A percentile compares a stretch with the other conserved stretches of the same genome.
phyloP scores from a whole-genome alignment of 2,888 invertebrate species.

The Acrobasis suavella region DNA sequence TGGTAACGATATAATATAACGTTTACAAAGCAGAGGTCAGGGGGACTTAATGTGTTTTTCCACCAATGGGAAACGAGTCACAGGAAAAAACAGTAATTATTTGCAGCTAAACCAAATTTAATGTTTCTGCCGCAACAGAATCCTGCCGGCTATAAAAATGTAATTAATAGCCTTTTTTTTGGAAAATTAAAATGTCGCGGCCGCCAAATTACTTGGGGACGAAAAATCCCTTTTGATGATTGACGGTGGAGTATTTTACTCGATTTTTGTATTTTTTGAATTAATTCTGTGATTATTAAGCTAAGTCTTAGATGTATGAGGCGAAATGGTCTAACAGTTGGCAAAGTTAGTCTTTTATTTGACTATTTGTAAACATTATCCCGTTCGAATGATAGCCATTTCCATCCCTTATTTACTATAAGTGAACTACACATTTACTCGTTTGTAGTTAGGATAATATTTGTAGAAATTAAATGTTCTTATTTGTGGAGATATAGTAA shows the following conservation, averaged over 20 bases:
- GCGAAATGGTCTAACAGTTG: too few species aligned
- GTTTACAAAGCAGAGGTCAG: constrained; percentile 18
- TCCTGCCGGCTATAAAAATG: constrained; percentile 32
- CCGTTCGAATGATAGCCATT: too few species aligned
- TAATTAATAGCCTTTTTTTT: constrained; percentile 33
- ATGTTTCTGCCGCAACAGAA: constrained; percentile 28
- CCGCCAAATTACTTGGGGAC: constrained; percentile 15
- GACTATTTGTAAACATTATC: too few species aligned
- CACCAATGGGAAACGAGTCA: constrained; percentile 13
- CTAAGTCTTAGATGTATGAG: too few species aligned
- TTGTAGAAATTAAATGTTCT: too few species aligned
- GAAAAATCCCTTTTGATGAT: constrained; percentile 14
- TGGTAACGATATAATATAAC: constrained; percentile 17
- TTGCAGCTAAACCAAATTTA: constrained; percentile 34
- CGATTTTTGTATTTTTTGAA: background rate
- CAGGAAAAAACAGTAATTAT: constrained; percentile 33
- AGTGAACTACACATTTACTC: too few species aligned
- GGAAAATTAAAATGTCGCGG: constrained; percentile 30
- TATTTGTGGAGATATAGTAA: too few species aligned
- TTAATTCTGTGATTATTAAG: background rate
- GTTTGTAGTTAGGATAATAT: too few species aligned
- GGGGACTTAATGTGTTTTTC: constrained; percentile 16
- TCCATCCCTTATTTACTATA: too few species aligned
- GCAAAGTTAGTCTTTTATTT: too few species aligned
- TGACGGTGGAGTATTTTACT: constrained; percentile 4